Evolutionary conservation across 2,888 invertebrate species (phyloP).

Genomic region (Rhagophthalmus giganteus): DNA sequence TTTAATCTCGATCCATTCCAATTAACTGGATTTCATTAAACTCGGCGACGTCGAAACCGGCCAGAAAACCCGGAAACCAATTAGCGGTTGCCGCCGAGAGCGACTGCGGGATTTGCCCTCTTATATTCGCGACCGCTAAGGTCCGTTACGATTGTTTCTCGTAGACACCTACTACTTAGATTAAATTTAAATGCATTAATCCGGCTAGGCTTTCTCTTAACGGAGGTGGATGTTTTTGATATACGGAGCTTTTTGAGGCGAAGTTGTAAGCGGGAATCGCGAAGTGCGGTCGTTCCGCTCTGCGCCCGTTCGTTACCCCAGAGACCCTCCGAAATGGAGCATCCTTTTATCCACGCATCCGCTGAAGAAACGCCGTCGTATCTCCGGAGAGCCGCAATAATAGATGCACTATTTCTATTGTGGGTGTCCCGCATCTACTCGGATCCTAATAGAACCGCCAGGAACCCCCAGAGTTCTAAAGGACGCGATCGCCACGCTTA

Average conservation of each 20-base stretch:
- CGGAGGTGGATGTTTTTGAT: conserved; percentile 14
- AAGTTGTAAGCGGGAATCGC: conserved; percentile 19
- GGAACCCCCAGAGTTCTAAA: conserved; percentile 8
- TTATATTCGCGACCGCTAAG: conserved; percentile 11
- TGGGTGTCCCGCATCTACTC: conserved; percentile 27
- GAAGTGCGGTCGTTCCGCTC: conserved; percentile 29
- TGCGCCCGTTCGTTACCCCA: conserved; percentile 28
- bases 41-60: conserved; percentile 31
- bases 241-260: conserved; percentile 18
- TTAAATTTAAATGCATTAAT: conserved; percentile 3
- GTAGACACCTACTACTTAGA: conserved; percentile 3
- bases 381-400: conserved; percentile 36
- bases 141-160: conserved; percentile 7
- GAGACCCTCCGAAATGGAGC: conserved; percentile 32
- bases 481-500: conserved; percentile 11
- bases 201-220: conserved; percentile 5
- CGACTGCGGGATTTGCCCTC: conserved; percentile 38
- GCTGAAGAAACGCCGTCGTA: conserved; percentile 28
- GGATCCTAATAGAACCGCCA: conserved; percentile 14
- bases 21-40: conserved; percentile 47
- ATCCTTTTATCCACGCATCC: conserved; percentile 30
- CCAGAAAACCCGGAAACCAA: conserved; percentile 39
- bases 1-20: conserved; percentile 46
- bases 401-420: conserved; percentile 39
- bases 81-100: conserved; percentile 37